Conservation (phyloP, 2,113 vertebrate genomes). For the human (Homo sapiens) region GRCh38 chr20:9269501-9270000, state of each 20-base stretch:
- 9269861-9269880: background rate
- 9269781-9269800: background rate
- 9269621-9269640: background rate
- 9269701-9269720: background rate
- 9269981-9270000: background rate
- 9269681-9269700: background rate
- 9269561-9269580: background rate
- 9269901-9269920: background rate
- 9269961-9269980: background rate
- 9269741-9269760: background rate
- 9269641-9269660: constrained; percentile 6
- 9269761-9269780: background rate
- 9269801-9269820: background rate
- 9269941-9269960: background rate
- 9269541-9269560: background rate
- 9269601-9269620: background rate
- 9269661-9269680: background rate
- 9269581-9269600: background rate
- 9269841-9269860: background rate
- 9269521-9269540: background rate
- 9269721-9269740: background rate
- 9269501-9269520: background rate
- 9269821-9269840: background rate
- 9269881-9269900: background rate
- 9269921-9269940: background rate